phyloP scores from a whole-genome alignment of 2,113 vertebrate species.

The Lepisosteus osseus region DNA sequence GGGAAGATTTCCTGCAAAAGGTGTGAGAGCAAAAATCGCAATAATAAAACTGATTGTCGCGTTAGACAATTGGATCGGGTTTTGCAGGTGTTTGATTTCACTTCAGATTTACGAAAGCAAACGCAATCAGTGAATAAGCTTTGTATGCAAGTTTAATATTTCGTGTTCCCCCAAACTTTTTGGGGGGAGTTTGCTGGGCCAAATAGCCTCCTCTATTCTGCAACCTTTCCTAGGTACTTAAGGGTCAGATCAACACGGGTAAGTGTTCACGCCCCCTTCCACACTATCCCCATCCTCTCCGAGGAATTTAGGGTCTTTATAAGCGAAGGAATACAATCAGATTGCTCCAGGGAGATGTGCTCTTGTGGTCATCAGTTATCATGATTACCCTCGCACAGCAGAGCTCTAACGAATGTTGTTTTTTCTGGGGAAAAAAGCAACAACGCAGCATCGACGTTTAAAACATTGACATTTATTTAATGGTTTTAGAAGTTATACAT shows the following conservation, averaged over 20 bases:
- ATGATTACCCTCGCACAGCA: constrained; percentile 29
- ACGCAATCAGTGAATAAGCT: too few relatives aligned
- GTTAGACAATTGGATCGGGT: too few relatives aligned
- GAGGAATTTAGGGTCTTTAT: constrained; percentile 16
- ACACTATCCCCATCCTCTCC: constrained; percentile 2
- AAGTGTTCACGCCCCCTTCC: constrained; percentile 8
- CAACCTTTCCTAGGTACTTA: too few relatives aligned
- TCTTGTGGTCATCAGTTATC: constrained; percentile 57
- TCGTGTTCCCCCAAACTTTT: too few relatives aligned
- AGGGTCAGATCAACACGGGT: too few relatives aligned
- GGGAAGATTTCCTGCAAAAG: background rate
- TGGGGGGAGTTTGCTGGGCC: too few relatives aligned
- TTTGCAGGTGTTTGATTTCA: too few relatives aligned
- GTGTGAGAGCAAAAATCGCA: background rate
- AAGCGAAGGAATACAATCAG: constrained; percentile 24
- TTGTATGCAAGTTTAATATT: too few relatives aligned
- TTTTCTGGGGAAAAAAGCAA: constrained; percentile 36
- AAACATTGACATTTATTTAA: constrained; percentile 96
- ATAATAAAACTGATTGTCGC: too few relatives aligned
- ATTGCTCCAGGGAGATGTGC: constrained; percentile 41
- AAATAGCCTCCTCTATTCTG: too few relatives aligned
- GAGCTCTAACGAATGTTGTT: constrained; percentile 30
- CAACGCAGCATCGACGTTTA: constrained; percentile 50
- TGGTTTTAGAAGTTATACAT: constrained; percentile 83
- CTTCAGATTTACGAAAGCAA: too few relatives aligned